Percentiles rank a stretch among this genome's conserved stretches.
Evolutionary conservation across 2,797 vertebrate genomes (phyloP).

Genomic region (Mormyrus proboscirostris): DNA sequence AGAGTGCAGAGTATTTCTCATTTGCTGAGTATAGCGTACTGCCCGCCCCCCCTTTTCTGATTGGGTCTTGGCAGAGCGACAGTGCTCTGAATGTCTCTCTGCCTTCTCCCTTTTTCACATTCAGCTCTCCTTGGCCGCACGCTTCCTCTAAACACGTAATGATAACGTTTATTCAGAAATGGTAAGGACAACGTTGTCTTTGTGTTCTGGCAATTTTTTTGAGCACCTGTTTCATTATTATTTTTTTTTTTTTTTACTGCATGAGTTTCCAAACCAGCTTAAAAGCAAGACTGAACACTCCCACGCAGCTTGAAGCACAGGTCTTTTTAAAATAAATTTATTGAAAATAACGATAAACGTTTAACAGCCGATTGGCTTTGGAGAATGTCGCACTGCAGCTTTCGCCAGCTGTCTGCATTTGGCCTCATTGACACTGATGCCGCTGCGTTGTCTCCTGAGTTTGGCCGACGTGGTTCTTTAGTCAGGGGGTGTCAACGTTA

Average conservation of each 20-base stretch:
- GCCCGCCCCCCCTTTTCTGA: neutral
- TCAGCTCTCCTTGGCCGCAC: constrained; percentile 78
- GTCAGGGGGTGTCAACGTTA: neutral
- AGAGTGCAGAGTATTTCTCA: neutral
- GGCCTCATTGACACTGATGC: constrained; percentile 15
- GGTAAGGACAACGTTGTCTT: constrained; percentile 71
- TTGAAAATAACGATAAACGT: neutral
- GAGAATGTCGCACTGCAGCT: constrained; percentile 75
- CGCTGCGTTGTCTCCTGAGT: neutral
- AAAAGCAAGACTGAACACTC: constrained; percentile 38
- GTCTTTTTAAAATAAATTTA: constrained; percentile 9
- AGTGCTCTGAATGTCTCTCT: constrained; percentile 60
- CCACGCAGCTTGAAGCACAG: constrained; percentile 48
- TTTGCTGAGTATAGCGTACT: neutral
- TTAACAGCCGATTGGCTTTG: constrained; percentile 61
- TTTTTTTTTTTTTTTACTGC: constrained; percentile 30
- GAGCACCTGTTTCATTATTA: constrained; percentile 33
- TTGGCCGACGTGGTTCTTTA: neutral
- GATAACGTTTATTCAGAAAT: constrained; percentile 84
- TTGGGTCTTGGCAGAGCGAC: neutral
- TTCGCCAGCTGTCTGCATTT: constrained; percentile 35
- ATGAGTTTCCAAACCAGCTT: constrained; percentile 52
- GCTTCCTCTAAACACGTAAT: constrained; percentile 84
- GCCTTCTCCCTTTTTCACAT: constrained; percentile 69
- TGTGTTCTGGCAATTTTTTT: constrained; percentile 57